Conservation (phyloP, 2,113 vertebrate species). For the Lophius piscatorius region DNA sequence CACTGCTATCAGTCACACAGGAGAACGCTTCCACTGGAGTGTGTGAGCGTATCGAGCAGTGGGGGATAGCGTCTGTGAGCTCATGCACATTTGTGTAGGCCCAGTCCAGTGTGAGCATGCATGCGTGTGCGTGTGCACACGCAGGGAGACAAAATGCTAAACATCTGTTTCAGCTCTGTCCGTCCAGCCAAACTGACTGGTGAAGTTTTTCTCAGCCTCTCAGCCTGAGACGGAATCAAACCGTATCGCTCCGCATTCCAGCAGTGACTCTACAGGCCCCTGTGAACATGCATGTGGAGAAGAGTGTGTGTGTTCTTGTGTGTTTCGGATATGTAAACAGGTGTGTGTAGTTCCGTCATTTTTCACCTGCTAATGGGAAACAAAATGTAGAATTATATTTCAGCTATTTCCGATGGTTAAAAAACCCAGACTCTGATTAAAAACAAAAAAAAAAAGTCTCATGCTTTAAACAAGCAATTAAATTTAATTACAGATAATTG, state of each 20-base stretch:
- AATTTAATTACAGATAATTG: no score
- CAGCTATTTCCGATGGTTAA: no score
- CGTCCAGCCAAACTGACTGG: slow-evolving; percentile 24
- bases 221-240: slow-evolving; percentile 18
- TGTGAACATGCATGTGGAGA: background rate
- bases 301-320: slow-evolving; percentile 2
- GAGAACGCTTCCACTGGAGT: slow-evolving; percentile 32
- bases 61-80: slow-evolving; percentile 5
- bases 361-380: background rate
- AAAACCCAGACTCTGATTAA: no score
- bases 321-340: slow-evolving; percentile 3
- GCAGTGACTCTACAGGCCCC: background rate
- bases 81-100: slow-evolving; percentile 19
- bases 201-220: slow-evolving; percentile 35
- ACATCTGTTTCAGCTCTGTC: slow-evolving; percentile 70
- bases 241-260: slow-evolving; percentile 5
- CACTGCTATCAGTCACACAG: slow-evolving; percentile 58
- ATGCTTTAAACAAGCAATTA: no score
- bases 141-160: slow-evolving; percentile 47
- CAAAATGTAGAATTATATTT: slow-evolving; percentile 13
- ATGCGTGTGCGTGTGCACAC: slow-evolving; percentile 8
- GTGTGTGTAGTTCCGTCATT: background rate
- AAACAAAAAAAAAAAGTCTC: no score
- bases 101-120: background rate
- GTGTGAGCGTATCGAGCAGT: slow-evolving; percentile 6